phyloP scores from a whole-genome alignment of 2,797 vertebrate species.

The Taenioides sp. region DNA sequence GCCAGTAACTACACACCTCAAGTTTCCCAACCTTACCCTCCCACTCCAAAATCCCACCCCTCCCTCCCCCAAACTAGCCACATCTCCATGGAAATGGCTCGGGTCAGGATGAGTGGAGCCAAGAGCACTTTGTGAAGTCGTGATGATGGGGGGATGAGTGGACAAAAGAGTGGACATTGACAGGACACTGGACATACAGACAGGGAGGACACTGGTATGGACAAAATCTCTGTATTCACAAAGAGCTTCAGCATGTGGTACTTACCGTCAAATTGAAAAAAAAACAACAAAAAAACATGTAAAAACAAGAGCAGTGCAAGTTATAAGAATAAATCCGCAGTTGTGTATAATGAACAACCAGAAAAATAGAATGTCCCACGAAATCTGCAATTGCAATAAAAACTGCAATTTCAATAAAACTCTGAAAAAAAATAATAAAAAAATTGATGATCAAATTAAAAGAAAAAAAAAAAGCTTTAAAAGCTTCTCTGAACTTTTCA shows the following conservation, averaged over 20 bases:
- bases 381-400: not conserved
- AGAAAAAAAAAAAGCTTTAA: not conserved
- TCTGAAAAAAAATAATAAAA: not conserved
- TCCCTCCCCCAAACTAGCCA: constrained; percentile 27
- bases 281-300: not conserved
- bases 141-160: constrained; percentile 26
- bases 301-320: not conserved
- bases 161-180: constrained; percentile 18
- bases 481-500: not conserved
- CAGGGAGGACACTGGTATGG: constrained; percentile 33
- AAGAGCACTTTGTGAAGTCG: constrained; percentile 29
- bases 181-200: constrained; percentile 11
- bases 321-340: not conserved
- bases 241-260: constrained; percentile 24
- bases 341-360: not conserved
- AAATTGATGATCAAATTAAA: not conserved
- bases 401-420: not conserved
- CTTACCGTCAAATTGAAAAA: constrained; percentile 45
- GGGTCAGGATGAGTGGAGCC: constrained; percentile 57
- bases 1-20: constrained; percentile 10
- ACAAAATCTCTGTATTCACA: constrained; percentile 29
- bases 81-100: constrained; percentile 50
- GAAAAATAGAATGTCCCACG: not conserved
- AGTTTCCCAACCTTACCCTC: not conserved
- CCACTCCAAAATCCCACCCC: constrained; percentile 28